These are phyloP conservation scores for Lissonota sp. DNA, from an alignment of 2,888 invertebrate species.

Conservation along the genomic window DNA sequence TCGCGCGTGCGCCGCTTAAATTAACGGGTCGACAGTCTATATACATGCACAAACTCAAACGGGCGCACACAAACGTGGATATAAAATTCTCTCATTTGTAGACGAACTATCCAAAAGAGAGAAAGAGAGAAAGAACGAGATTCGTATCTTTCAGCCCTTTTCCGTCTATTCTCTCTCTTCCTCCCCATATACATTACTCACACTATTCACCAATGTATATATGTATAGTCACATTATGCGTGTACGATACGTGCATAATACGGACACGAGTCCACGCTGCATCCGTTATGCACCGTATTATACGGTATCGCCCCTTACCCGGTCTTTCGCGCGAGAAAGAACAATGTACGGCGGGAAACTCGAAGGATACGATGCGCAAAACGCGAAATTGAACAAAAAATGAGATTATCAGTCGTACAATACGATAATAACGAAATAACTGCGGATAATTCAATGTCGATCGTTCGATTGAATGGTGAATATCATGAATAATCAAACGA, in stretches of 20 bases:
- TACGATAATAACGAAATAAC: too few relatives aligned
- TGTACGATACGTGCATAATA: background rate
- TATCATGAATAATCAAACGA: too few relatives aligned
- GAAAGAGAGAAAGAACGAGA: background rate
- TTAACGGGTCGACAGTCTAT: slow-evolving; percentile 55
- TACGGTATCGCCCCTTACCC: slow-evolving; percentile 14
- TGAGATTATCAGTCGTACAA: too few relatives aligned
- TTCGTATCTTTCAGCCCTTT: slow-evolving; percentile 17
- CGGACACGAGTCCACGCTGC: slow-evolving; percentile 6
- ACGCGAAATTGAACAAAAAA: too few relatives aligned
- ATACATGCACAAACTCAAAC: slow-evolving; percentile 12
- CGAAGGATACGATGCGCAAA: slow-evolving; percentile 4
- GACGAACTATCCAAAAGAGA: background rate
- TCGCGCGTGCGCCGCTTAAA: slow-evolving; percentile 61
- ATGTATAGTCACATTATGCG: background rate
- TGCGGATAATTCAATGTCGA: too few relatives aligned
- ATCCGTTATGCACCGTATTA: slow-evolving; percentile 27
- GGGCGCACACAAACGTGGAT: slow-evolving; percentile 16
- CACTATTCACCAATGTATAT: background rate
- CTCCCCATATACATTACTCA: slow-evolving; percentile 3
- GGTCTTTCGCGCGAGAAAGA: slow-evolving; percentile 43
- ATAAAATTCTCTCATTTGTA: background rate
- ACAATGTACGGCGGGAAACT: slow-evolving; percentile 14
- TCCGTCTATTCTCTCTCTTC: slow-evolving; percentile 18
- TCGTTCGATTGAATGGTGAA: too few relatives aligned